Base-by-base conservation (phyloP, 1,140 invertebrate genomes). In the Pseudomyrmex concolor region DNA sequence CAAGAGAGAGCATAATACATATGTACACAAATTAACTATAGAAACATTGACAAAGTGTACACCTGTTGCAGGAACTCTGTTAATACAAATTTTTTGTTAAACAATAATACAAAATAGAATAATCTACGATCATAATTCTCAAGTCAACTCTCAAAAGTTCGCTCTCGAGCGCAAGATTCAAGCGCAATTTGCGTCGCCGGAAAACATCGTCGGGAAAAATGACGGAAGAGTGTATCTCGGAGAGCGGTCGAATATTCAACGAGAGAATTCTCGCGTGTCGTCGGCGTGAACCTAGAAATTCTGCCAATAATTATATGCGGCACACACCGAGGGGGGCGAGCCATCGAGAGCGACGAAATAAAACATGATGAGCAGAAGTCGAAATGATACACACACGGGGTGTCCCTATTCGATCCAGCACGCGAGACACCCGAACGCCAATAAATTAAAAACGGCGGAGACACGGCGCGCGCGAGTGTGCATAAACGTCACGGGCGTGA, bases 61-160 rank as follows among this genome's bases (percentile, higher is more conserved):
- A 80, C 76, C 54, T 80, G 76, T 71, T 80, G 66, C 76, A 17
- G 43, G 60, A 70, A 71, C 9, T 5, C 5, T n/a, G 12, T 70
- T 57, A 57, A 59, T 34, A 34, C 12, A 70, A 17, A 19, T 60
- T 48, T 17, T 34, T 34, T 34, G 34, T 34, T 15, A 80, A 71
- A 70, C 15, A 15, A 22, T 8, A 57, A 57, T 15, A 34, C 1
- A 25, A 45, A 19, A 15, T 34, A 7, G 34, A 34, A 34, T 34
- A 34, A 34, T 34, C 34, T 4, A 34, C 34, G 34, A 34, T 34
- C 34, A 34, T 34, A 34, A 34, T 34, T 34, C 5, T 34, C 34
- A 34, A 34, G 34, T 34, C 34, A 34, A 34, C 34, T 34, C 5
- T 34, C 34, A 34, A 34, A 34, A 34, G 34, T 34, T 34, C 5